Percentiles rank a stretch among this genome's conserved stretches.
These are phyloP conservation scores for Zelostemma sp. DNA, from an alignment of 1,140 invertebrate species.

Conservation along the genomic window DNA sequence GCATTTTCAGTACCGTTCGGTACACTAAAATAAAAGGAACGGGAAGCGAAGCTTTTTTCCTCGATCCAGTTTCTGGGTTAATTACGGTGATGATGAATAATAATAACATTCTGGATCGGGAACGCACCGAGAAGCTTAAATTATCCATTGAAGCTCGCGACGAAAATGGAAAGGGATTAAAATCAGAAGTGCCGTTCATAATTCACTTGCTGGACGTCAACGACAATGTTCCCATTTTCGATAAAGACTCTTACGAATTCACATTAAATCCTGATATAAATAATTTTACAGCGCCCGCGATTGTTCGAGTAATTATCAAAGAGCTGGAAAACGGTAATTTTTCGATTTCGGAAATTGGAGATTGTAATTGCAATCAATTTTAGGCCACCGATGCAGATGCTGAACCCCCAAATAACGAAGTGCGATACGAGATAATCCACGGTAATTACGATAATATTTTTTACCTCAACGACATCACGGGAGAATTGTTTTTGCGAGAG, in stretches of 20 bases:
- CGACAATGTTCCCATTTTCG: conserved; percentile 88
- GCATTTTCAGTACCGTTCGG: conserved; percentile 77
- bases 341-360: background rate
- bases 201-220: conserved; percentile 86
- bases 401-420: conserved; percentile 86
- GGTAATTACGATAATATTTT: conserved; percentile 87
- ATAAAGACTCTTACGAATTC: conserved; percentile 85
- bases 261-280: conserved; percentile 80
- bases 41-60: conserved; percentile 79
- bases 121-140: conserved; percentile 80
- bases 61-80: conserved; percentile 84
- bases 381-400: conserved; percentile 85
- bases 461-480: conserved; percentile 81
- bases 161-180: conserved; percentile 83
- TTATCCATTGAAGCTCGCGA: conserved; percentile 89
- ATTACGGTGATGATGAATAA: conserved; percentile 83
- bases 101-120: conserved; percentile 82
- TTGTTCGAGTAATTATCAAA: conserved; percentile 72
- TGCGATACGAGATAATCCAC: conserved; percentile 86
- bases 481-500: conserved; percentile 72
- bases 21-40: conserved; percentile 84
- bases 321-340: too few species aligned
- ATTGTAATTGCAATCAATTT: conserved; percentile 14
- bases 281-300: conserved; percentile 79
- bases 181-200: conserved; percentile 78